Evolutionary conservation across 2,113 vertebrate species (phyloP).

Genomic region (Apteryx mantelli): DNA sequence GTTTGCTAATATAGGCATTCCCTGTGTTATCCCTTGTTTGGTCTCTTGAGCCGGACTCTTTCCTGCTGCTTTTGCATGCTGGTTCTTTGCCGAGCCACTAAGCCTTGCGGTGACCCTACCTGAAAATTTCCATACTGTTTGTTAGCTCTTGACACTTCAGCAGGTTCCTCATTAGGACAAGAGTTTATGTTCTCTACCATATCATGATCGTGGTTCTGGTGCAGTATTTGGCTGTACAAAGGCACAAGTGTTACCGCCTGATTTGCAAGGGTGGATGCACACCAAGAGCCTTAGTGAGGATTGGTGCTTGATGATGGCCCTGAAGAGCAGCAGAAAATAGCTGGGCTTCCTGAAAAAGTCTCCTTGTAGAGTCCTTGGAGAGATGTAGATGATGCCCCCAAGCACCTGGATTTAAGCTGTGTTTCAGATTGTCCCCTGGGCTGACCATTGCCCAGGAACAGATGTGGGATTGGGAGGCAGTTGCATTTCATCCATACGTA

Average conservation of each 20-base stretch:
- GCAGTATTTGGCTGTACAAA: background rate
- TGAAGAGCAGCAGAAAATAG: background rate
- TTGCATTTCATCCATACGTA: background rate
- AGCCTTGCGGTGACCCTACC: background rate
- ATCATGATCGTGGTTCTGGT: background rate
- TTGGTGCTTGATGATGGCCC: background rate
- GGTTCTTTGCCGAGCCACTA: background rate
- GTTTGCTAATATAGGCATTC: background rate
- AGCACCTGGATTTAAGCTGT: background rate
- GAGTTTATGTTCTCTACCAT: background rate
- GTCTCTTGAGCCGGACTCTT: background rate
- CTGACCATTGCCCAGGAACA: background rate
- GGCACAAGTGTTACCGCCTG: too few species aligned
- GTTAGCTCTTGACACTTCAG: background rate
- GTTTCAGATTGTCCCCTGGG: background rate
- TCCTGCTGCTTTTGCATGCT: background rate
- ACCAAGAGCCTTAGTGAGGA: background rate
- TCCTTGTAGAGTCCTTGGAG: background rate
- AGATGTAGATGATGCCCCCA: background rate
- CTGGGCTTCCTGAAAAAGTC: background rate
- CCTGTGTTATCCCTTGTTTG: background rate
- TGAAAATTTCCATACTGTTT: background rate
- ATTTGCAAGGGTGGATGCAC: fast-evolving
- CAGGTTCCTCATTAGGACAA: background rate
- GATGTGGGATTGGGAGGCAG: background rate